Conservation (phyloP, 2,113 vertebrate species). For the Vimba vimba region DNA sequence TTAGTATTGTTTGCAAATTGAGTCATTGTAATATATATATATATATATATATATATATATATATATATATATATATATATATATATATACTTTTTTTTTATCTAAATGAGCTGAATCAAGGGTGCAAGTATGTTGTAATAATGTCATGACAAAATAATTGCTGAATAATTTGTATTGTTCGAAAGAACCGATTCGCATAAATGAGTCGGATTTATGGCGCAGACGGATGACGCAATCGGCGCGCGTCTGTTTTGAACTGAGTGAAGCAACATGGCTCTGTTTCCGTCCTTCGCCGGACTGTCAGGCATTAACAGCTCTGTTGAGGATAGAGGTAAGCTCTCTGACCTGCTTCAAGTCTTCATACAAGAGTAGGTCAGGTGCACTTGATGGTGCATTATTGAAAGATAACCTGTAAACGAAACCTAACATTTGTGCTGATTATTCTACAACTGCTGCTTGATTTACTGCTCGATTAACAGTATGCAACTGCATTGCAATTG, state of each 20-base stretch:
- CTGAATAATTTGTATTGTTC: not conserved
- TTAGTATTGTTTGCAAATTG: not conserved
- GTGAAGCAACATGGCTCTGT: constrained; percentile 57
- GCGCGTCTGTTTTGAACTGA: constrained; percentile 48
- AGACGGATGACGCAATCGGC: constrained; percentile 34
- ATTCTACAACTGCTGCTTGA: not conserved
- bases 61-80: too few relatives aligned
- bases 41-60: too few relatives aligned
- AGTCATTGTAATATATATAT: not conserved
- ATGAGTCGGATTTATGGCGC: not conserved
- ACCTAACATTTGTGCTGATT: not conserved
- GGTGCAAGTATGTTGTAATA: not conserved
- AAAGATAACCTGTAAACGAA: not conserved
- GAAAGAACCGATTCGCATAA: not conserved
- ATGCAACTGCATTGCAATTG: too few relatives aligned
- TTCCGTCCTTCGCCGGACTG: constrained; percentile 57
- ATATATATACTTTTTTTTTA: too few relatives aligned
- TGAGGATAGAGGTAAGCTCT: constrained; percentile 47
- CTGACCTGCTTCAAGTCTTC: not conserved
- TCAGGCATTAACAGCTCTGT: constrained; percentile 40
- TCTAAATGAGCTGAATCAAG: not conserved
- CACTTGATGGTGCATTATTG: not conserved
- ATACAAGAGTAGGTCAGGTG: not conserved
- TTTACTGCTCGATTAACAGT: not conserved
- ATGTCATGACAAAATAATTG: not conserved